Evolutionary conservation across 2,113 vertebrate genomes (phyloP).

Genomic region (Elaphurus davidianus): DNA sequence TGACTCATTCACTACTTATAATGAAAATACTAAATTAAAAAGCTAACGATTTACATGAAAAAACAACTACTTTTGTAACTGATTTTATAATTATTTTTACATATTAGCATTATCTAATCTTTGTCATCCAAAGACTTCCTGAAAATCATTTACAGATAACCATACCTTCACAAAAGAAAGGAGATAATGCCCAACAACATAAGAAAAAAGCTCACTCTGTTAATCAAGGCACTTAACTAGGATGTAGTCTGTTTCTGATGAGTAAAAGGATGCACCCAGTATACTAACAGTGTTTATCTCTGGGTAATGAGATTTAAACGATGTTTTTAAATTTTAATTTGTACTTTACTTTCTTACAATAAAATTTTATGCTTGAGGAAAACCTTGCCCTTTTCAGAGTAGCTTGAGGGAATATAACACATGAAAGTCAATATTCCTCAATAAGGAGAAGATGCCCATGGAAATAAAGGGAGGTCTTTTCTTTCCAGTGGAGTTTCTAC

Average conservation of each 20-base stretch:
- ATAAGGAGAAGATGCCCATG: not conserved
- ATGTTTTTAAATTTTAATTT: not conserved
- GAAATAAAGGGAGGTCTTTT: not conserved
- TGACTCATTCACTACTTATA: not conserved
- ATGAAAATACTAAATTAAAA: constrained; percentile 22
- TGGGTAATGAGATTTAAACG: not conserved
- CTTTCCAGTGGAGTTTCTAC: not conserved
- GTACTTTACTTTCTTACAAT: not conserved
- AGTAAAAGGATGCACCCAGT: not conserved
- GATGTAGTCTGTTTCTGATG: not conserved
- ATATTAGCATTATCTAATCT: not conserved
- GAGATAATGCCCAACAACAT: not conserved
- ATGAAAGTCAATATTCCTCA: not conserved
- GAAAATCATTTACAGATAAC: not conserved
- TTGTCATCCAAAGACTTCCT: not conserved
- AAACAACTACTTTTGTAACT: not conserved
- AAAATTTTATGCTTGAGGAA: constrained; percentile 7
- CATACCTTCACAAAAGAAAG: not conserved
- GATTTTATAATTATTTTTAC: not conserved
- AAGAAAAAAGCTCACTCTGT: not conserved
- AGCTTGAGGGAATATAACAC: not conserved
- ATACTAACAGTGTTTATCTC: not conserved
- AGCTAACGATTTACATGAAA: not conserved
- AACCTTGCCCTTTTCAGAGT: not conserved
- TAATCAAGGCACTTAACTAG: not conserved